Base-by-base conservation (phyloP, 2,888 invertebrate genomes). In the Cyclophora albipunctata region DNA sequence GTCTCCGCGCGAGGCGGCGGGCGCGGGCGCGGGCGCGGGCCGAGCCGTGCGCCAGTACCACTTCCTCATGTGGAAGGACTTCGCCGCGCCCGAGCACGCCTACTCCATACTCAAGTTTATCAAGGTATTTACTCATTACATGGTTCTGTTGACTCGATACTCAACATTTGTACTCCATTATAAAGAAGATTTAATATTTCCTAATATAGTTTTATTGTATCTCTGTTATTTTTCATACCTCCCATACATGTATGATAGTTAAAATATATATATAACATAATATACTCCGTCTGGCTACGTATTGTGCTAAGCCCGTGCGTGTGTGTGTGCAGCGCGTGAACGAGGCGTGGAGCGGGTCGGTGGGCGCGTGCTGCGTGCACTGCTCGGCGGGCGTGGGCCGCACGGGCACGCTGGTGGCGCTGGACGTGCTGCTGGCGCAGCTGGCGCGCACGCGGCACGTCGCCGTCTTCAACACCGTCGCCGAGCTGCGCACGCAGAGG, bases 31-130 rank as follows among this genome's bases (percentile, higher is more conserved):
- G 45, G 73, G 74, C 33, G 34, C 45, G 60, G 83, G 73, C 2
- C 76, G 89, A 5, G 63, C 75, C 3, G 89, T 98, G 51, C 91
- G 94, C 0, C 98, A 98, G 77, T 98, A 96, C 81, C 98, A 98
- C 84, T 98, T 96, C 87, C 91, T 97, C 48, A 95, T 96, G 64
- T 98, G 98, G 98, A 97, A 96, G 78, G 98, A 98, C 80, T 98
- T 98, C 72, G 95, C 96, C 78, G 98, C 98, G 1, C 98, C 98
- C 0, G 98, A 98, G 69, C 95, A 97, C 83, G 96, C 98, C 0
- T 94, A 96, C 64, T 97, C 97, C 40, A 94, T 98, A 66, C 92
- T 97, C 48, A 95, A 95, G 72, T 97, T 97, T 71, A 95, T 97
- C 51, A 94, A 95, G 83, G 89, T 87, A 33, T 3, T 3, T 7